Percentiles rank a stretch among this genome's conserved stretches.
phyloP scores from a whole-genome alignment of 1,140 invertebrate species.

The Scylla paramamosain region DNA sequence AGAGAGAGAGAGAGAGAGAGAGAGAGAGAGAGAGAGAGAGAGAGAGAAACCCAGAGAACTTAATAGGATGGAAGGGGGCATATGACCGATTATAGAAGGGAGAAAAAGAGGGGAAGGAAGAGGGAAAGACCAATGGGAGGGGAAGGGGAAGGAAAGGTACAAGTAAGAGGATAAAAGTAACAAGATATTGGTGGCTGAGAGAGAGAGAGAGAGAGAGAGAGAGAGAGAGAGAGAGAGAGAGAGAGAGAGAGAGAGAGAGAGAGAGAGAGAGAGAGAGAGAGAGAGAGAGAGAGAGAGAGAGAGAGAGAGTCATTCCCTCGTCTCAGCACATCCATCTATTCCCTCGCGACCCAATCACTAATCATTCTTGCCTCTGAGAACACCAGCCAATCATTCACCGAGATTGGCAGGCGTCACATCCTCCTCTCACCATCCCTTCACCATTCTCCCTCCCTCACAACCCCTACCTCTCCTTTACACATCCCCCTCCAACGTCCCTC shows the following conservation, averaged over 20 bases:
- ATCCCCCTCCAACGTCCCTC: no score
- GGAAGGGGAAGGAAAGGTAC: not conserved
- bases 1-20: slow-evolving; percentile 43
- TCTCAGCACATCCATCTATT: no score
- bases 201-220: slow-evolving; percentile 16
- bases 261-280: slow-evolving; percentile 6
- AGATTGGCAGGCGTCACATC: no score
- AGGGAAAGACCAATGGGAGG: not conserved
- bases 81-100: not conserved
- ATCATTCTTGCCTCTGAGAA: no score
- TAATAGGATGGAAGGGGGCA: slow-evolving; percentile 1
- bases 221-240: slow-evolving; percentile 12
- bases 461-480: not conserved
- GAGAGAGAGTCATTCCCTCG: not conserved
- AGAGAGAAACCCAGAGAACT: not conserved
- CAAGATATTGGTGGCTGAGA: not conserved
- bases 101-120: slow-evolving; percentile 6
- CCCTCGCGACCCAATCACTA: no score
- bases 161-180: slow-evolving; percentile 15
- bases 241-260: slow-evolving; percentile 20
- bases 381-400: no score
- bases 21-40: slow-evolving; percentile 5
- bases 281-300: not conserved
- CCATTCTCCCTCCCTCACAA: no score
- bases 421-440: no score